phyloP scores from a whole-genome alignment of 2,113 vertebrate species.

The Vidua macroura region DNA sequence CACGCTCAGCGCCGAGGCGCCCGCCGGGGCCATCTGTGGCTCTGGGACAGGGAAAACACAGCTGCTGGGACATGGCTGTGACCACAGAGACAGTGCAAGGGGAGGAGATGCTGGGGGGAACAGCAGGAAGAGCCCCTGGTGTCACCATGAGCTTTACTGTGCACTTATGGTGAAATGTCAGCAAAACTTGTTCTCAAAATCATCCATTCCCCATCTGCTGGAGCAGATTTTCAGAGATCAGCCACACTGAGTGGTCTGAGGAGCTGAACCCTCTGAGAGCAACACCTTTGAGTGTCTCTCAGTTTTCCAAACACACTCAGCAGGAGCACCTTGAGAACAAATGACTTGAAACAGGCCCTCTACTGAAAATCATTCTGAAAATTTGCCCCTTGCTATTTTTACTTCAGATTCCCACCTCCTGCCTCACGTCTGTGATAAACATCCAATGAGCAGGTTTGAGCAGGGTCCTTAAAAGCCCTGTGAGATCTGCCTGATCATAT shows the following conservation, averaged over 20 bases:
- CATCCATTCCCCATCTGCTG: not conserved
- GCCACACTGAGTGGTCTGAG: not conserved
- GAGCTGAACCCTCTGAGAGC: not conserved
- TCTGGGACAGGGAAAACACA: constrained; percentile 66
- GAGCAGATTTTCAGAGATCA: not conserved
- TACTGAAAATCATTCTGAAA: not conserved
- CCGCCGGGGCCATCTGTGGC: constrained; percentile 76
- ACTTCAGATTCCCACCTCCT: not conserved
- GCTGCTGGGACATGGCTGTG: not conserved
- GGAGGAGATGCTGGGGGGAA: not conserved
- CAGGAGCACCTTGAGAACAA: not conserved
- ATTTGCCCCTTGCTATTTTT: not conserved
- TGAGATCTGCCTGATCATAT: not conserved
- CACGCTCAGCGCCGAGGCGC: constrained; percentile 70
- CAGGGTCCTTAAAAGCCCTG: not conserved
- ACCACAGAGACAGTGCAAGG: not conserved
- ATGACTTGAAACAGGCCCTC: not conserved
- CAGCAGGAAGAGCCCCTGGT: not conserved
- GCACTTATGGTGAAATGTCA: accelerated
- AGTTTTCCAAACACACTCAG: not conserved
- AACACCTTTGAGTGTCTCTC: not conserved
- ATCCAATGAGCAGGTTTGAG: not conserved
- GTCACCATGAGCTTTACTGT: not conserved
- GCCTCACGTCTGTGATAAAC: accelerated
- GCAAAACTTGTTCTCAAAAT: not conserved